Conservation (phyloP, 2,113 vertebrate species). For the Columbina picui region DNA sequence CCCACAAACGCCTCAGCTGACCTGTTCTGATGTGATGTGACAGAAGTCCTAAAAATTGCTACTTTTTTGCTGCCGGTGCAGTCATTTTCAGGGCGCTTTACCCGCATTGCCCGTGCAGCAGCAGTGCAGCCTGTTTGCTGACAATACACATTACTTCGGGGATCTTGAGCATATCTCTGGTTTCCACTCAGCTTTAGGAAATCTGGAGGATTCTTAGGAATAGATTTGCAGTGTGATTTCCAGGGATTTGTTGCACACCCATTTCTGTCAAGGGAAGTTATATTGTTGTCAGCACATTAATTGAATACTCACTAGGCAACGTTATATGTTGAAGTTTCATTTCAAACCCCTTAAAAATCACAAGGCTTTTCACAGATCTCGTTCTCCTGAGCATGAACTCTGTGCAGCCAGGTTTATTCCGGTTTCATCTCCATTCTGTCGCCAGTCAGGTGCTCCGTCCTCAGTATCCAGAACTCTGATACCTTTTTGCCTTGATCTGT, state of each 20-base stretch:
- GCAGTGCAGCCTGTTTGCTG: slow-evolving; percentile 28
- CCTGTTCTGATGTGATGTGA: neutral
- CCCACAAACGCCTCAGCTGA: neutral
- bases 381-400: neutral
- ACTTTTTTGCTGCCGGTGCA: neutral
- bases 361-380: neutral
- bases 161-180: neutral
- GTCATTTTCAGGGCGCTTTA: neutral
- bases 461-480: neutral
- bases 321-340: neutral
- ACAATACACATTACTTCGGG: slow-evolving; percentile 4
- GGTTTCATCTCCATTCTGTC: neutral
- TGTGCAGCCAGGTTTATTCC: neutral
- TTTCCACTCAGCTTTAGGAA: neutral
- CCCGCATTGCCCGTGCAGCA: neutral
- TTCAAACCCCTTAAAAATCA: neutral
- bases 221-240: slow-evolving; percentile 16
- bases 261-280: neutral
- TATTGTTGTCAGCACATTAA: neutral
- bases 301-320: neutral
- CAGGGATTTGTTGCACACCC: neutral
- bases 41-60: neutral
- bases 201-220: neutral
- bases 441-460: neutral
- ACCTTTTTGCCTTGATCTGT: neutral